Percentiles rank a stretch among this genome's conserved stretches.
phyloP scores from a whole-genome alignment of 1,140 invertebrate genomes.

The Matsumurasca onukii region DNA sequence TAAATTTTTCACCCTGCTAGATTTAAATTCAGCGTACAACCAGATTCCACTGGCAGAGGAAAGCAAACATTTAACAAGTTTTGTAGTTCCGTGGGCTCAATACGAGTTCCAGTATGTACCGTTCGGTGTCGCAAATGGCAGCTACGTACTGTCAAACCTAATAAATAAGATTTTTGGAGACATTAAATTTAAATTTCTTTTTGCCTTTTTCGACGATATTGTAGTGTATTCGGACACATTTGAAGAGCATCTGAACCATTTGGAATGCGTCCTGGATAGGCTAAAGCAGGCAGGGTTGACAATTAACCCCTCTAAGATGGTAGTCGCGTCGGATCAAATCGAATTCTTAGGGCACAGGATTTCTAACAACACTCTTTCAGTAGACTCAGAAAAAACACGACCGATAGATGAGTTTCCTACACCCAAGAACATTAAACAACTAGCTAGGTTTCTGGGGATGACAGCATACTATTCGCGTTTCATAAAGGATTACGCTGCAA shows the following conservation, averaged over 20 bases:
- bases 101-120: background rate
- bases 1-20: background rate
- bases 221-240: background rate
- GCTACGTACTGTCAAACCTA: background rate
- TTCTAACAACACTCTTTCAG: background rate
- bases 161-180: slow-evolving; percentile 6
- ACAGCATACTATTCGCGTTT: background rate
- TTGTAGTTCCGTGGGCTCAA: background rate
- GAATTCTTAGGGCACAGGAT: background rate
- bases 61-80: background rate
- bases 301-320: background rate
- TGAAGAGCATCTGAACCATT: background rate
- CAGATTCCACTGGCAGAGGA: background rate
- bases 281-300: background rate
- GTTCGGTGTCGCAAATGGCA: background rate
- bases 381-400: background rate
- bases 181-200: slow-evolving; percentile 14
- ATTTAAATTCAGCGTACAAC: background rate
- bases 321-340: background rate
- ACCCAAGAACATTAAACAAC: background rate
- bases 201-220: background rate
- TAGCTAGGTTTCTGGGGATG: slow-evolving; percentile 2
- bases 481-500: background rate
- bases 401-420: background rate
- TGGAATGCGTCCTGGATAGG: background rate